phyloP scores from a whole-genome alignment of 1,140 invertebrate genomes.

The Aculops lycopersici region DNA sequence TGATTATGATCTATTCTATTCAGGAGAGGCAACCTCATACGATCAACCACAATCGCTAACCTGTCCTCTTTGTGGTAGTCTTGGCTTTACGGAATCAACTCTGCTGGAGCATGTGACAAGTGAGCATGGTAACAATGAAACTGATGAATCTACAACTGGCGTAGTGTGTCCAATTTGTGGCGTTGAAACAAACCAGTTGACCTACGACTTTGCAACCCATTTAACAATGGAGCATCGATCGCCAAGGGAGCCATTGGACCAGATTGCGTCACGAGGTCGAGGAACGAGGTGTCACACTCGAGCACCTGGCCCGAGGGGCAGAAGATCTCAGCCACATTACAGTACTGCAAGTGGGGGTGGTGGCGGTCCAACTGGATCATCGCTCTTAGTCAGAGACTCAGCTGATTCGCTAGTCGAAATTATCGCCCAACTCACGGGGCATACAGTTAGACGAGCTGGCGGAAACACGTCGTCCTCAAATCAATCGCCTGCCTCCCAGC shows the following conservation, averaged over 20 bases:
- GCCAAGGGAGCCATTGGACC: conserved; percentile 15
- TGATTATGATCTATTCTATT: conserved; percentile 84
- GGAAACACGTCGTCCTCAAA: conserved; percentile 8
- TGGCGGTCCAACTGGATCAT: too few species aligned
- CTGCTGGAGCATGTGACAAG: conserved; percentile 66
- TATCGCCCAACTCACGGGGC: conserved; percentile 57
- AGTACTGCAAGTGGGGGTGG: conserved; percentile 42
- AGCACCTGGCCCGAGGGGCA: conserved; percentile 34
- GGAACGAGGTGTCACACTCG: conserved; percentile 47
- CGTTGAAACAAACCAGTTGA: conserved; percentile 81
- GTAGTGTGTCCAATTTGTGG: conserved; percentile 75
- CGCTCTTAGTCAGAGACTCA: conserved; percentile 47
- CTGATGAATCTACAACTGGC: not conserved
- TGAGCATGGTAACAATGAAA: conserved; percentile 25
- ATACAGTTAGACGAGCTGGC: conserved; percentile 33
- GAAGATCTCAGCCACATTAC: conserved; percentile 48
- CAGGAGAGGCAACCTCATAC: conserved; percentile 46
- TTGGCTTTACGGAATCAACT: conserved; percentile 69
- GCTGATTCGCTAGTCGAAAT: conserved; percentile 75
- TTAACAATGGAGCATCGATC: conserved; percentile 68
- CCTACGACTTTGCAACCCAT: conserved; percentile 86
- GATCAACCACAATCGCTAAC: conserved; percentile 80
- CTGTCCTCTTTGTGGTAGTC: conserved; percentile 76
- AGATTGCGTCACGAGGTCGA: conserved; percentile 22
- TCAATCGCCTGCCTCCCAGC: conserved; percentile 28